Evolutionary conservation across 2,888 invertebrate genomes (phyloP).

Genomic region (Lepidochitona cinerea): DNA sequence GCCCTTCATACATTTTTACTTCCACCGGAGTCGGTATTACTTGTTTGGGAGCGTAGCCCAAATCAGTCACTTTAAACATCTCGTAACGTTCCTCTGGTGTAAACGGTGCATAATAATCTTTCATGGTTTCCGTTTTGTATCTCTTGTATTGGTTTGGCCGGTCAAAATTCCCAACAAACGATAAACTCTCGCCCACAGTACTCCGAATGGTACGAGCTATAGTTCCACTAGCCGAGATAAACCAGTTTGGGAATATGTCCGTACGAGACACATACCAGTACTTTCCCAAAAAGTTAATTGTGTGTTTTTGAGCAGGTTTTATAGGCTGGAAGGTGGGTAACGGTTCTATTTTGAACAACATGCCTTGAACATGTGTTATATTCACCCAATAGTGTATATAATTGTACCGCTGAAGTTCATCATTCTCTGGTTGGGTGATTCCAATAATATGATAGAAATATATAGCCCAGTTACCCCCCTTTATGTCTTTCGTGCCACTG

Average conservation of each 20-base stretch:
- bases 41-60: background rate
- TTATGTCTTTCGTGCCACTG: background rate
- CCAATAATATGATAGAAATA: background rate
- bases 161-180: background rate
- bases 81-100: background rate
- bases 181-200: constrained; percentile 1
- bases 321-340: background rate
- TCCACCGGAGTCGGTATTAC: background rate
- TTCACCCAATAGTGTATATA: background rate
- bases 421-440: background rate
- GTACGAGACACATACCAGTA: constrained; percentile 18
- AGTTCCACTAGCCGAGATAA: constrained; percentile 11
- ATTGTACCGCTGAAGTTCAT: background rate
- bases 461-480: background rate
- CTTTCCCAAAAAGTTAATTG: background rate
- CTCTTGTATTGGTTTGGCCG: background rate
- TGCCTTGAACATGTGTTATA: background rate
- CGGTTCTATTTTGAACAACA: background rate
- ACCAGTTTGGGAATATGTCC: constrained; percentile 62
- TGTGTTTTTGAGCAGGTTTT: background rate
- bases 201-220: background rate
- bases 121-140: background rate
- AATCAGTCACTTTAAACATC: background rate
- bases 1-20: background rate
- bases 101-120: constrained; percentile 4